Evolutionary conservation across 2,888 invertebrate genomes (phyloP), one percentile per base, ranked within the genome.

Genomic region (Volucella bombylans): DNA sequence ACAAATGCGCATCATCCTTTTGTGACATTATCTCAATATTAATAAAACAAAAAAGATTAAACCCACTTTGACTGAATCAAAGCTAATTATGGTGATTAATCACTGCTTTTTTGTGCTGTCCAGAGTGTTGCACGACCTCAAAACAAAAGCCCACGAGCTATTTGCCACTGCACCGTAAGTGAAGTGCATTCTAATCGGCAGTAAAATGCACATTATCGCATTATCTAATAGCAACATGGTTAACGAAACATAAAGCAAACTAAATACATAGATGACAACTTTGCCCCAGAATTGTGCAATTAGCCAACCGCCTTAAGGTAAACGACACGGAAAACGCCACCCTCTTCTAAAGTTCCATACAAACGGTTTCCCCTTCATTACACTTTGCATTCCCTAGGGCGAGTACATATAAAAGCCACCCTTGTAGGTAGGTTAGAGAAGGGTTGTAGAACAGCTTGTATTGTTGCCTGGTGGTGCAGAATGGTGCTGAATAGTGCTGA

Each of bases 251-350:
- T 69, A 71, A 69, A 73, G 54, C 49, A 76, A 76, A 71, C 59
- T 74, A 80, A 80, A 65, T 45, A 85, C 72, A 62, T 76, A 81
- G 62, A 72, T 59, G 76, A 72, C 61, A 76, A 55, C 71, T 81
- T 62, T 85, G 80, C 81, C 77, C 81, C 72, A 85, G 85, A 81
- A 85, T 77, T 67, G 72, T 85, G 81, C 85, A 85, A 85, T 85
- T 85, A 85, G 76, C 62, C 76, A 77, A 68, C 74, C 72, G 85
- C 76, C 81, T 81, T 85, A 80, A 38, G 68, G 80, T 81, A 81
- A 85, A 85, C 85, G 85, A 81, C 76, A 80, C 54, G 80, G 74
- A 83, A 81, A 85, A 81, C 47, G 72, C 55, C 76, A 85, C 85
- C 85, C 72, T 47, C 77, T 85, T 72, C 81, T 50, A 72, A 57